Percentiles rank a stretch among this genome's conserved stretches.
phyloP scores from a whole-genome alignment of 2,797 vertebrate genomes.

The Erethizon dorsatum region DNA sequence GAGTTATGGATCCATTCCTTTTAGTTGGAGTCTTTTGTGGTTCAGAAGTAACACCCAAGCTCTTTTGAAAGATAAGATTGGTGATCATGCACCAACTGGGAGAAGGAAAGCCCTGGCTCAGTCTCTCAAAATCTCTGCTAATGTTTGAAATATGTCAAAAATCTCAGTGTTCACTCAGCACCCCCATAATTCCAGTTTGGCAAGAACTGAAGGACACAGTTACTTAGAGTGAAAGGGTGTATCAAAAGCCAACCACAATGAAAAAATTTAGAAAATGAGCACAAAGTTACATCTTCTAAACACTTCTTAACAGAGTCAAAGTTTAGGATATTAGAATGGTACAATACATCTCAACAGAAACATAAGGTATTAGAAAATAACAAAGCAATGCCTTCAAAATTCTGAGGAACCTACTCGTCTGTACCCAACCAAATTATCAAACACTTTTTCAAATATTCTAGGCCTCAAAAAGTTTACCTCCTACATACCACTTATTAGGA shows the following conservation, averaged over 20 bases:
- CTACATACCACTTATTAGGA: not conserved
- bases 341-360: conserved; percentile 14
- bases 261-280: not conserved
- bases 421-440: not conserved
- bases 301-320: not conserved
- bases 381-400: conserved; percentile 14
- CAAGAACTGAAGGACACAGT: not conserved
- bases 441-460: conserved; percentile 15
- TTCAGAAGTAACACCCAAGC: not conserved
- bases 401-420: not conserved
- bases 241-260: not conserved
- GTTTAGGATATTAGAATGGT: not conserved
- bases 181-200: not conserved
- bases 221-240: not conserved
- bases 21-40: not conserved
- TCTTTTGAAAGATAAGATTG: not conserved
- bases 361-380: not conserved
- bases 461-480: not conserved
- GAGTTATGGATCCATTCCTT: not conserved
- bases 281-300: not conserved
- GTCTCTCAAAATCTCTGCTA: not conserved
- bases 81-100: not conserved
- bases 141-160: not conserved
- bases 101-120: not conserved
- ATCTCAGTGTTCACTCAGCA: not conserved